Evolutionary conservation across 1,140 invertebrate genomes (phyloP).

Genomic region (Zaprionus taronus): DNA sequence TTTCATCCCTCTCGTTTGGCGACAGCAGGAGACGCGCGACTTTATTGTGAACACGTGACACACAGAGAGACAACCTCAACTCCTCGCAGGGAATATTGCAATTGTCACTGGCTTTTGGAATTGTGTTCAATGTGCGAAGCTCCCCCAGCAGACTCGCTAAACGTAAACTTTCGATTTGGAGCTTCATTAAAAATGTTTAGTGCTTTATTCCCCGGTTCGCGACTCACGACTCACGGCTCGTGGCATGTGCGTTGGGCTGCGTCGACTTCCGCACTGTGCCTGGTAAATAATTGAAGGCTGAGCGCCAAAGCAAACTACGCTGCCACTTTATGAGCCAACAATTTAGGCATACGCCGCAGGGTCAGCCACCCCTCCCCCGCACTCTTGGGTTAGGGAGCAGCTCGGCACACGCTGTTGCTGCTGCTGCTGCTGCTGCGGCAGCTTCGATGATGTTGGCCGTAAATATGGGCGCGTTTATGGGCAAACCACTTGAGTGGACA

Average conservation of each 20-base stretch:
- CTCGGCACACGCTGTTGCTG: not conserved
- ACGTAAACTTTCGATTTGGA: constrained; percentile 63
- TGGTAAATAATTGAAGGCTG: constrained; percentile 48
- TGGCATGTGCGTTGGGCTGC: not conserved
- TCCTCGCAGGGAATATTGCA: constrained; percentile 37
- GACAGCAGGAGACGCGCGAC: constrained; percentile 2
- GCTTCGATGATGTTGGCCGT: constrained; percentile 40
- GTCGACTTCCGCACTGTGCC: constrained; percentile 14
- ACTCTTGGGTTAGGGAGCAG: constrained; percentile 9
- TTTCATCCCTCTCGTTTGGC: constrained; percentile 27
- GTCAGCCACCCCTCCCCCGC: too few relatives aligned
- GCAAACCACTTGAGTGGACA: constrained; percentile 43
- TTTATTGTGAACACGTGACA: constrained; percentile 73
- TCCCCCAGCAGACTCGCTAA: constrained; percentile 13
- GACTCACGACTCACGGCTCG: too few relatives aligned
- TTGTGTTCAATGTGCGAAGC: constrained; percentile 26
- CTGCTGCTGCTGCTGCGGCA: constrained; percentile 2
- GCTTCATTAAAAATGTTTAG: constrained; percentile 77
- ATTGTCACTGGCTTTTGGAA: constrained; percentile 45
- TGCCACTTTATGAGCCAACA: constrained; percentile 36
- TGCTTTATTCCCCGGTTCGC: constrained; percentile 51
- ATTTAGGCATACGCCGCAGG: constrained; percentile 11
- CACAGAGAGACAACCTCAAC: not conserved
- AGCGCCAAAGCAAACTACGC: constrained; percentile 39
- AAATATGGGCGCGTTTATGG: constrained; percentile 46